Percentiles rank a stretch among this genome's conserved stretches.
Evolutionary conservation across 1,140 invertebrate genomes (phyloP).

Genomic region (Polypedilum vanderplanki): DNA sequence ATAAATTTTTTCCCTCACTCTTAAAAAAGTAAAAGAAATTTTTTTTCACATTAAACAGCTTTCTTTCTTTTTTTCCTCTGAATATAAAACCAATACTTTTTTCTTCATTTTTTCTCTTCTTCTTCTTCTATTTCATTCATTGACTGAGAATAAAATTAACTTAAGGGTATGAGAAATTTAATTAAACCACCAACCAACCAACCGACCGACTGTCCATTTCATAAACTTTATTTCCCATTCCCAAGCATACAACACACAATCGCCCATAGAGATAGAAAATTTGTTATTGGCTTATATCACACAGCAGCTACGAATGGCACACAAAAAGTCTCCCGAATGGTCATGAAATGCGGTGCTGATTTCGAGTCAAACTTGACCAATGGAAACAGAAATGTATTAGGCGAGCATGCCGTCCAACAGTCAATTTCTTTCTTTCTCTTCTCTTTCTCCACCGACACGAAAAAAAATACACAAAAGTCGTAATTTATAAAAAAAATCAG

Average conservation of each 20-base stretch:
- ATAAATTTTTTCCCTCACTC: too few species aligned
- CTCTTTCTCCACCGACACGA: conserved; percentile 11
- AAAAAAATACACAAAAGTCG: conserved; percentile 26
- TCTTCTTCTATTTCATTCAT: neutral
- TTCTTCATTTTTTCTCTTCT: neutral
- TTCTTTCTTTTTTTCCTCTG: neutral
- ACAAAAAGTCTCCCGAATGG: conserved; percentile 27
- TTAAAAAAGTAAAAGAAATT: too few species aligned
- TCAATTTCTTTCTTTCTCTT: neutral
- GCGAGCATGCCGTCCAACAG: neutral
- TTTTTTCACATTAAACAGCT: too few species aligned
- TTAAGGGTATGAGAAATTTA: too few species aligned
- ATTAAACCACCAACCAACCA: too few species aligned
- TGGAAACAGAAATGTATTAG: conserved; percentile 15
- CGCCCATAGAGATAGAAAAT: neutral
- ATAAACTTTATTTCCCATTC: neutral
- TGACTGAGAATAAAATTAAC: neutral
- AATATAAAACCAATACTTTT: neutral
- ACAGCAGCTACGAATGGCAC: neutral
- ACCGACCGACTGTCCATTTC: too few species aligned
- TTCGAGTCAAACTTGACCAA: conserved; percentile 24
- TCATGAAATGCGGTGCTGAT: neutral
- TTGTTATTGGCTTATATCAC: neutral
- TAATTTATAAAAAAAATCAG: conserved; percentile 25
- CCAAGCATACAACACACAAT: neutral